Evolutionary conservation across 2,113 vertebrate genomes (phyloP).

Genomic region (Ammodytes dubius): DNA sequence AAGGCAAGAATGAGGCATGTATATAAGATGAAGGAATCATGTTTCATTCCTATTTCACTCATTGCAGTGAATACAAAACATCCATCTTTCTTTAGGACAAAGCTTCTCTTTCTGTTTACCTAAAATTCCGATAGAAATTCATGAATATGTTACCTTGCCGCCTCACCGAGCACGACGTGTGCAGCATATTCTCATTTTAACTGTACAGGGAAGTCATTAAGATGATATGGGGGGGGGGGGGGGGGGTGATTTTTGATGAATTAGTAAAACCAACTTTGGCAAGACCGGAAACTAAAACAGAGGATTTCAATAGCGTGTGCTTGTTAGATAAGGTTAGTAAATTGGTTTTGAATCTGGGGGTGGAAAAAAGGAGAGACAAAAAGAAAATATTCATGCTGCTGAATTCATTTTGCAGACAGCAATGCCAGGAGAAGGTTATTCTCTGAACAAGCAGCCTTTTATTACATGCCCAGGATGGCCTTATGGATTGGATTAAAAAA

Average conservation of each 20-base stretch:
- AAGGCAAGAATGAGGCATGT: constrained; percentile 15
- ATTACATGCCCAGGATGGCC: constrained; percentile 13
- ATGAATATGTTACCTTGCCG: constrained; percentile 47
- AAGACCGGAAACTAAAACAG: constrained; percentile 63
- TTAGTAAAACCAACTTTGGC: constrained; percentile 78
- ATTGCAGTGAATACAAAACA: constrained; percentile 47
- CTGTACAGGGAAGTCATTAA: constrained; percentile 61
- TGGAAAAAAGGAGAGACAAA: constrained; percentile 7
- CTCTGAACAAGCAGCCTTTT: constrained; percentile 34
- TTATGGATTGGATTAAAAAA: constrained; percentile 4
- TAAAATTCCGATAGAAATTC: constrained; percentile 63
- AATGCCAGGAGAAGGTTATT: constrained; percentile 57
- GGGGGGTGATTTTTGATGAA: constrained; percentile 76
- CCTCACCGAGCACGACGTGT: constrained; percentile 30
- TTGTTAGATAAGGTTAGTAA: constrained; percentile 80
- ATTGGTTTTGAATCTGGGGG: constrained; percentile 59
- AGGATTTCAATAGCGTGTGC: constrained; percentile 75
- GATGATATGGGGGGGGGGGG: constrained; percentile 45
- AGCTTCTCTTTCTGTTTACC: constrained; percentile 24
- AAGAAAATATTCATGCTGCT: constrained; percentile 33
- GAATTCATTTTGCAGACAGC: constrained; percentile 56
- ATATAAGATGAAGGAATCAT: constrained; percentile 40
- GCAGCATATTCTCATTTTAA: constrained; percentile 58
- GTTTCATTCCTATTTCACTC: constrained; percentile 49
- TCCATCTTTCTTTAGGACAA: constrained; percentile 35